These are phyloP conservation scores for Oxystoma pomonae DNA, from an alignment of 2,888 invertebrate species.

Conservation along the genomic window DNA sequence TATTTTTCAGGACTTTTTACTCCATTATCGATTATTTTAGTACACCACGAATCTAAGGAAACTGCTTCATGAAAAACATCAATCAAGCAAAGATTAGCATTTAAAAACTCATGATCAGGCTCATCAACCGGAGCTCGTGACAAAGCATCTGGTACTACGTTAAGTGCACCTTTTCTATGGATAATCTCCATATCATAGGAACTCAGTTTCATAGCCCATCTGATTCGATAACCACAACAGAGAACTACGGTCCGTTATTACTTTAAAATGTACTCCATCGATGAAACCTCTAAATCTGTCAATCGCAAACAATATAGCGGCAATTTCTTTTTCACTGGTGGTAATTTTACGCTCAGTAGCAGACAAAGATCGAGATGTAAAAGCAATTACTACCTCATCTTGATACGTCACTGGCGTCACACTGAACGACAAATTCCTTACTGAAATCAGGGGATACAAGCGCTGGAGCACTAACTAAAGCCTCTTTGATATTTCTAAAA, in stretches of 20 bases:
- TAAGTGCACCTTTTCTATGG: conserved; percentile 15
- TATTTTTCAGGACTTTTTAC: background rate
- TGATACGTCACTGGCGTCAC: conserved; percentile 28
- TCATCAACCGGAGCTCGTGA: conserved; percentile 3
- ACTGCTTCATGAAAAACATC: background rate
- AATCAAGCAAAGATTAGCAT: background rate
- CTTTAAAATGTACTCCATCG: conserved; percentile 13
- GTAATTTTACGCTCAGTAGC: conserved; percentile 17
- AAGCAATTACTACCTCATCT: conserved; percentile 26
- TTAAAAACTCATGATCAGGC: background rate
- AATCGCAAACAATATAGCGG: conserved; percentile 19
- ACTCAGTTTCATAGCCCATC: conserved; percentile 11
- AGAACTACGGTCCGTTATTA: conserved; percentile 8
- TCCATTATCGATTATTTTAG: background rate
- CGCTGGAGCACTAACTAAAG: conserved; percentile 19
- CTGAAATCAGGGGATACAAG: conserved; percentile 24
- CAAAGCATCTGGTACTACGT: conserved; percentile 16
- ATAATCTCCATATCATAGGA: conserved; percentile 19
- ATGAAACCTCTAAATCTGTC: conserved; percentile 17
- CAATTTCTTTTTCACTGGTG: conserved; percentile 22
- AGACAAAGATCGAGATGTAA: conserved; percentile 26
- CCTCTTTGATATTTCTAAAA: conserved; percentile 15
- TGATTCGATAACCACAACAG: conserved; percentile 9
- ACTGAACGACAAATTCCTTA: conserved; percentile 22
- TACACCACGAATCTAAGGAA: background rate